A percentile compares a stretch with the other conserved stretches of the same genome.
These are phyloP conservation scores for Tapera naevia DNA, from an alignment of 2,797 vertebrate genomes.

Conservation along the genomic window DNA sequence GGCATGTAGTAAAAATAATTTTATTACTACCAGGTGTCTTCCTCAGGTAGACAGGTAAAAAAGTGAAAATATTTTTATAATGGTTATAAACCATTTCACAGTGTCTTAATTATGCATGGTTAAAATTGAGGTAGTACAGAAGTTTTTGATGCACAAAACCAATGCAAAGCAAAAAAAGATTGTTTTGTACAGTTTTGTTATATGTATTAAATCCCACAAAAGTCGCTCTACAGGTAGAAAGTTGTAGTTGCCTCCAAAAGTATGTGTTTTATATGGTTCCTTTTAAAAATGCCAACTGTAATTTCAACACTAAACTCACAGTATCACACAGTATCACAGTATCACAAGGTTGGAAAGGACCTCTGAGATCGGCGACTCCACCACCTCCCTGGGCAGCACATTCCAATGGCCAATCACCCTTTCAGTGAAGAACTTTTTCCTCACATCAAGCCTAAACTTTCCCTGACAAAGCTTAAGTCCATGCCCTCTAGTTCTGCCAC, in stretches of 20 bases:
- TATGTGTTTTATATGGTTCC: background rate
- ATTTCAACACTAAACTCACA: background rate
- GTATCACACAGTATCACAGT: too few relatives aligned
- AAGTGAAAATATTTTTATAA: constrained; percentile 67
- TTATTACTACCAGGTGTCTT: constrained; percentile 38
- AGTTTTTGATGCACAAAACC: background rate
- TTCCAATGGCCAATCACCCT: too few relatives aligned
- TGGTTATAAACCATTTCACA: constrained; percentile 57
- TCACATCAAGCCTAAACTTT: too few relatives aligned
- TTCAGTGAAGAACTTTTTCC: too few relatives aligned
- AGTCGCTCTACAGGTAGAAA: constrained; percentile 27
- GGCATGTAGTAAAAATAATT: constrained; percentile 23
- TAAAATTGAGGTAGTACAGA: background rate
- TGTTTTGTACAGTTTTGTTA: constrained; percentile 6
- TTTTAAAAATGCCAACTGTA: background rate
- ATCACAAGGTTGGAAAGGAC: too few relatives aligned
- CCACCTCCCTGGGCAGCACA: too few relatives aligned
- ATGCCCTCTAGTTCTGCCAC: too few relatives aligned
- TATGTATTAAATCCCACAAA: constrained; percentile 22
- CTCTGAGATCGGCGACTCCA: too few relatives aligned
- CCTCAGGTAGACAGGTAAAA: constrained; percentile 37
- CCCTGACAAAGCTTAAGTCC: too few relatives aligned
- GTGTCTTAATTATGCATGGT: constrained; percentile 14
- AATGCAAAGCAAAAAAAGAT: background rate
- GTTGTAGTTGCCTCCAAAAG: constrained; percentile 3